These are phyloP conservation scores for Hirtodrosophila confusa DNA, from an alignment of 2,888 invertebrate genomes.

Conservation along the genomic window DNA sequence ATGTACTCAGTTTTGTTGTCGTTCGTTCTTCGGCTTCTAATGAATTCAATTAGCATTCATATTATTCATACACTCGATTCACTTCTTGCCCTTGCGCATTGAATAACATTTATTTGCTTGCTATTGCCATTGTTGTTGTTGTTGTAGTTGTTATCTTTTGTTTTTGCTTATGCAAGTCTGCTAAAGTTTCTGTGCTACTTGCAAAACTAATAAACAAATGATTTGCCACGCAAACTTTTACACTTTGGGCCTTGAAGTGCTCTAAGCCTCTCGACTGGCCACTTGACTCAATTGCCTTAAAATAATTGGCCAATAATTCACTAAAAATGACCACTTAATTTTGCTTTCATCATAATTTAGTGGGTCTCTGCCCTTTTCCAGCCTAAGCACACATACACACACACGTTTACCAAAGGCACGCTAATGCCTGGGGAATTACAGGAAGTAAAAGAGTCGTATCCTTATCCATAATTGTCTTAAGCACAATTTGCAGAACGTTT, in stretches of 20 bases:
- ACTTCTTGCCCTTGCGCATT: conserved; percentile 49
- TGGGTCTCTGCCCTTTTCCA: conserved; percentile 13
- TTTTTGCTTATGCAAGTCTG: conserved; percentile 38
- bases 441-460: conserved; percentile 47
- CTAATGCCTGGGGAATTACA: conserved; percentile 66
- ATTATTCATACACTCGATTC: conserved; percentile 78
- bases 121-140: conserved; percentile 27
- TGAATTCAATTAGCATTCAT: conserved; percentile 79
- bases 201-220: conserved; percentile 73
- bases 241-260: conserved; percentile 11
- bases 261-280: conserved; percentile 33
- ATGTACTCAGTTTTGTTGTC: conserved; percentile 35
- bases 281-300: conserved; percentile 76
- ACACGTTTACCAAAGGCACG: conserved; percentile 38
- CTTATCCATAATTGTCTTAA: conserved; percentile 40
- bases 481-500: conserved; percentile 43
- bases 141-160: conserved; percentile 28
- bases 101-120: conserved; percentile 69
- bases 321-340: conserved; percentile 75
- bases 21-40: conserved; percentile 44
- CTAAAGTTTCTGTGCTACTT: conserved; percentile 49
- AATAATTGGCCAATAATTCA: conserved; percentile 79
- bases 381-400: conserved; percentile 5
- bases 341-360: conserved; percentile 67
- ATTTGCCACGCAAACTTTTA: conserved; percentile 65